Evolutionary conservation across 2,888 invertebrate genomes (phyloP).

Genomic region (Drosophila testacea): DNA sequence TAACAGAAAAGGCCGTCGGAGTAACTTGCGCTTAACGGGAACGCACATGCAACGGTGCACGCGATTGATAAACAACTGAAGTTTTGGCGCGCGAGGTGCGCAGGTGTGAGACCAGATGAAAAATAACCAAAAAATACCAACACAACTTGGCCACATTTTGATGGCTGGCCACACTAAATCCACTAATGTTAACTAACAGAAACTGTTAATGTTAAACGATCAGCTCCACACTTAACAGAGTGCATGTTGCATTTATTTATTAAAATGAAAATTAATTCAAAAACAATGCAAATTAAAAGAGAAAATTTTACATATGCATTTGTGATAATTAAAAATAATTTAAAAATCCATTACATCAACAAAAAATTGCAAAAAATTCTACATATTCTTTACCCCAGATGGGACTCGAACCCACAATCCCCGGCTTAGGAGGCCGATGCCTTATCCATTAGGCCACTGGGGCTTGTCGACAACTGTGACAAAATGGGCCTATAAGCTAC

Average conservation of each 20-base stretch:
- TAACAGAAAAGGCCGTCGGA: constrained; percentile 49
- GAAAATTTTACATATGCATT: not conserved
- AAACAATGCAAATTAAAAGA: not conserved
- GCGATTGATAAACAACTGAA: constrained; percentile 67
- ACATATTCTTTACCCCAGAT: constrained; percentile 47
- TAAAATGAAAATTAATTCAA: not conserved
- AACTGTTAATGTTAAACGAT: constrained; percentile 16
- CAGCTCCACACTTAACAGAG: constrained; percentile 29
- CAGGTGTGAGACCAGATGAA: constrained; percentile 30
- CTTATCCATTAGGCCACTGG: constrained; percentile 73
- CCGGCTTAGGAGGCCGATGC: constrained; percentile 73
- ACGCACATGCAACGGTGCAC: constrained; percentile 58
- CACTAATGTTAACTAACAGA: constrained; percentile 30
- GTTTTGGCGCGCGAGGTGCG: constrained; percentile 50
- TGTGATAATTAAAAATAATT: not conserved
- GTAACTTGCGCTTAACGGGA: constrained; percentile 37
- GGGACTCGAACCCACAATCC: constrained; percentile 73
- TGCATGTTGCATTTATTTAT: not conserved
- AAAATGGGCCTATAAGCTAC: constrained; percentile 20
- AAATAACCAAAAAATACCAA: constrained; percentile 28
- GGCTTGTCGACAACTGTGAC: constrained; percentile 24
- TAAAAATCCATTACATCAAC: too few relatives aligned
- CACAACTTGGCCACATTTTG: not conserved
- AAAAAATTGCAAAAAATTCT: not conserved
- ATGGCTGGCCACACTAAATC: constrained; percentile 13